Evolutionary conservation across 2,113 vertebrate species (phyloP), one percentile per base, ranked within the genome.

Genomic region (Lamprotornis superbus): DNA sequence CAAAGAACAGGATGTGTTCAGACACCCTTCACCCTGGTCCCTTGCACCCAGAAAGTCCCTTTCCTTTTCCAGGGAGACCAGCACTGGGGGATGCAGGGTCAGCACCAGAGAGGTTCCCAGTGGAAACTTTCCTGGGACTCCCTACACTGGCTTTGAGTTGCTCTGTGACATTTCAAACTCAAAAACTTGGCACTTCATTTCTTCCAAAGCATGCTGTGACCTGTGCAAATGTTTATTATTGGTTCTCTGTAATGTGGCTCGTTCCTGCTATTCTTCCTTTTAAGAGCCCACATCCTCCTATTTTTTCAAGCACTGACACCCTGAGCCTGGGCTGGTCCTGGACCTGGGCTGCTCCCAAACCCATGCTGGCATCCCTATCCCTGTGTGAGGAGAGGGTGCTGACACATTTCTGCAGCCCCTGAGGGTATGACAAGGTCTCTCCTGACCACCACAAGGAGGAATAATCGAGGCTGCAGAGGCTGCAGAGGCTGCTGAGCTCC

Each of bases 281-380:
- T 39, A 89, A 91, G 77, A 91, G 81, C n/a, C 37, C 78, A 89
- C 11, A 91, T 95, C 94, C 81, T 96, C 87, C 77, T 80, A 50
- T 82, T 93, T 93, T 81, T 74, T 15, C 0, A 52, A 39, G 52
- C 60, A 5, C 70, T 14, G 16, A 37, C 40, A 39, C 14, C 17
- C 56, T 68, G 68, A 40, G 6, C 67, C 61, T 76, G 70, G 33
- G 78, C 77, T 82, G 37, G 33, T 70, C 69, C 30, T 15, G 40
- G 68, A 40, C 65, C 55, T 20, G 55, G 27, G 49, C 74, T 88
- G 49, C 57, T 76, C 47, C n/a, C 27, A n/a, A 2, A 21, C n/a
- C 46, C 46, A 37, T 10, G 3, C 19, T 50, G 40, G 31, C 23
- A 39, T 14, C 39, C 8, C 5, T 37, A 11, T 33, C 7, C 0